Conservation (phyloP, 30 jellyfish, hydroid and myxozoan species). For the Hydra vulgaris region DNA sequence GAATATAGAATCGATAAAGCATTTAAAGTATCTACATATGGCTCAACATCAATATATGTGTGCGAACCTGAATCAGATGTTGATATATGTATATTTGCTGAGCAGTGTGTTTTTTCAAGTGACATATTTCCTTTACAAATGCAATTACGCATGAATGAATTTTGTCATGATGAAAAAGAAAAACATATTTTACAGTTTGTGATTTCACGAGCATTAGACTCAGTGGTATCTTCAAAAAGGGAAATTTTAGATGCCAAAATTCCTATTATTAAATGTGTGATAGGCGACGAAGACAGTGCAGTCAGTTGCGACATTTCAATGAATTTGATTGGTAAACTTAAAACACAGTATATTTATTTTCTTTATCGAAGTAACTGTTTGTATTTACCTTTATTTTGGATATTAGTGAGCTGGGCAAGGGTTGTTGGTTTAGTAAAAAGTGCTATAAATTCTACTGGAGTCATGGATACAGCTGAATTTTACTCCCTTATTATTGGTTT, state of each 20-base stretch:
- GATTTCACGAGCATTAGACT: slow-evolving; percentile 46
- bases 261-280: slow-evolving; percentile 41
- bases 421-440: slow-evolving; percentile 43
- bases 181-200: slow-evolving; percentile 33
- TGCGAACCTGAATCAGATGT: slow-evolving; percentile 68
- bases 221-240: slow-evolving; percentile 29
- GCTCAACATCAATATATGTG: slow-evolving; percentile 61
- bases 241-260: slow-evolving; percentile 39
- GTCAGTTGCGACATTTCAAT: slow-evolving; percentile 41
- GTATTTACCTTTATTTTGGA: slow-evolving; percentile 41
- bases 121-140: neutral
- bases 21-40: slow-evolving; percentile 40
- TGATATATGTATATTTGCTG: slow-evolving; percentile 46
- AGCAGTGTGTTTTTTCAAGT: neutral
- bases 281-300: slow-evolving; percentile 35
- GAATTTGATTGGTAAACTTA: slow-evolving; percentile 41
- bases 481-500: slow-evolving; percentile 41
- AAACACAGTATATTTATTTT: slow-evolving; percentile 38
- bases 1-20: slow-evolving; percentile 9
- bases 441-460: slow-evolving; percentile 7
- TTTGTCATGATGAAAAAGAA: neutral
- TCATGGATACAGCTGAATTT: slow-evolving; percentile 65
- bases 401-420: slow-evolving; percentile 75
- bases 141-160: neutral
- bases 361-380: slow-evolving; percentile 24